phyloP scores from a whole-genome alignment of 2,113 vertebrate genomes.

The Dipodomys ordii region DNA sequence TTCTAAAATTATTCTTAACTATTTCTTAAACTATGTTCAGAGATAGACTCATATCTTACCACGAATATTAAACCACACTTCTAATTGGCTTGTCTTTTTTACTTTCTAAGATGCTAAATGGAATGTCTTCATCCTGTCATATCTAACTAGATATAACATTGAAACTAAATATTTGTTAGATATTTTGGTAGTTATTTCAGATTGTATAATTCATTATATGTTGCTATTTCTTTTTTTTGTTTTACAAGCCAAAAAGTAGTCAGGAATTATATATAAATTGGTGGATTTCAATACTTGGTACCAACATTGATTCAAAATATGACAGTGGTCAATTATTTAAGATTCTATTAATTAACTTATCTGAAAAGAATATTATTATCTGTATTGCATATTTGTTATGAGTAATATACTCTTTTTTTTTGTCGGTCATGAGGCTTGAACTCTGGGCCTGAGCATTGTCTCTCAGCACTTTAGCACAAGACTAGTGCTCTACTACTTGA shows the following conservation, averaged over 20 bases:
- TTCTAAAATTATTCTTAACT: neutral
- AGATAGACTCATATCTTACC: neutral
- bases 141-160: neutral
- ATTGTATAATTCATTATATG: neutral
- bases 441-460: too few species aligned
- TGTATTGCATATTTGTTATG: neutral
- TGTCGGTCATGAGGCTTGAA: too few species aligned
- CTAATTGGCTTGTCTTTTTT: neutral
- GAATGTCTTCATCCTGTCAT: neutral
- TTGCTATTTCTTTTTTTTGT: neutral
- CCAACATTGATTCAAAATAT: neutral
- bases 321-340: neutral
- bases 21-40: conserved; percentile 1
- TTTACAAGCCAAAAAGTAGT: neutral
- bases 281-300: neutral
- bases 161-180: neutral
- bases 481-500: too few species aligned
- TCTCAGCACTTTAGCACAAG: too few species aligned
- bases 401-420: too few species aligned
- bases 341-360: neutral
- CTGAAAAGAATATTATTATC: neutral
- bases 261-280: neutral
- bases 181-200: neutral
- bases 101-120: neutral
- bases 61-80: neutral